These are phyloP conservation scores for Teleogryllus occipitalis DNA, from an alignment of 1,140 invertebrate genomes.

Conservation along the genomic window DNA sequence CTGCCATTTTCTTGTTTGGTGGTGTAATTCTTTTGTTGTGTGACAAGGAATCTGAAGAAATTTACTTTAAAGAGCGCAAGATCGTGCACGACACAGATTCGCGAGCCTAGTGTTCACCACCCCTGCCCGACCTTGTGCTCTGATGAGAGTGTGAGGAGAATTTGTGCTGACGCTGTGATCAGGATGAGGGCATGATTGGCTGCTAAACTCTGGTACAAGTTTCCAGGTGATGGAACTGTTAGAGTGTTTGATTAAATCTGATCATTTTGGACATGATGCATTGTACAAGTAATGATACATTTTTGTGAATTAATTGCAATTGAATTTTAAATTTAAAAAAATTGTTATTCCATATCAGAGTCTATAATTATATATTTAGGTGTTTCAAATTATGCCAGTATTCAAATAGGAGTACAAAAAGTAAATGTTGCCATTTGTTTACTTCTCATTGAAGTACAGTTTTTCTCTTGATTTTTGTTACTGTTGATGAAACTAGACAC, in stretches of 20 bases:
- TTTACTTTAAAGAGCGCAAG: slow-evolving; percentile 95
- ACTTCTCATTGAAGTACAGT: neutral
- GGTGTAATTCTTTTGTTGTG: slow-evolving; percentile 86
- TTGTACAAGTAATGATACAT: neutral
- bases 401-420: too few species aligned
- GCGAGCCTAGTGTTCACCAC: slow-evolving; percentile 62
- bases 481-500: too few species aligned
- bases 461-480: neutral
- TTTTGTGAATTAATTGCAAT: neutral
- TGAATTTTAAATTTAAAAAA: neutral
- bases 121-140: slow-evolving; percentile 69
- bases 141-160: slow-evolving; percentile 27
- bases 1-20: slow-evolving; percentile 91
- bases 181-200: slow-evolving; percentile 7
- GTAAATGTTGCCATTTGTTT: too few species aligned
- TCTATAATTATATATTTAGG: too few species aligned
- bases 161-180: neutral
- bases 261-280: neutral
- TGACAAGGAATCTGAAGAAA: slow-evolving; percentile 96
- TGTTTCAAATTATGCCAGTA: too few species aligned
- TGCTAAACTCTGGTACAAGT: neutral
- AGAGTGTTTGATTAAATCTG: neutral
- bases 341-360: too few species aligned
- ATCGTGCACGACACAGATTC: slow-evolving; percentile 64
- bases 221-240: neutral